Conservation (phyloP, 2,797 vertebrate genomes). For the Pseudomugil gertrudae region DNA sequence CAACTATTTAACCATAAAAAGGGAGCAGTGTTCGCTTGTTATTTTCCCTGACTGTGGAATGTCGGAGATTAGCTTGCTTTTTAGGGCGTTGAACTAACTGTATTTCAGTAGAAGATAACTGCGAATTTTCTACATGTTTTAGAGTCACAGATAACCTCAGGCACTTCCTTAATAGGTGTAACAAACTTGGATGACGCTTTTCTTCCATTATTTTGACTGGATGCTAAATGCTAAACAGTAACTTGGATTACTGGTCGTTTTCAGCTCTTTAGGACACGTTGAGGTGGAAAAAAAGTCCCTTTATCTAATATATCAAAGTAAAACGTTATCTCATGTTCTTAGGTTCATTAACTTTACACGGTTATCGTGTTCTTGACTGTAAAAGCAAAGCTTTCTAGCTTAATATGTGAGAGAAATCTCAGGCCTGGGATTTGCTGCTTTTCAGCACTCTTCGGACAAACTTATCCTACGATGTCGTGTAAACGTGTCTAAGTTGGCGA, state of each 20-base stretch:
- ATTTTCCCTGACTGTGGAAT: constrained; percentile 4
- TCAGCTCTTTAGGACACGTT: neutral
- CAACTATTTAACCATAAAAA: too few relatives aligned
- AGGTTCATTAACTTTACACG: neutral
- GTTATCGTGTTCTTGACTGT: neutral
- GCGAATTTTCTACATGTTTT: neutral
- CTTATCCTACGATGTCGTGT: neutral
- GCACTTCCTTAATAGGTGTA: neutral
- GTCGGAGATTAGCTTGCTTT: constrained; percentile 34
- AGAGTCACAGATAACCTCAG: fast-evolving
- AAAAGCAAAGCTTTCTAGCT: neutral
- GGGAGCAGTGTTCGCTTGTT: neutral
- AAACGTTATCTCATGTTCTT: neutral
- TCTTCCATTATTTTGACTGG: fast-evolving
- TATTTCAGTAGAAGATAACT: neutral
- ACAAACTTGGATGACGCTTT: too few relatives aligned
- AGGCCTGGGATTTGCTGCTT: constrained; percentile 32
- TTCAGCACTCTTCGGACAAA: neutral
- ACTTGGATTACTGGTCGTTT: constrained; percentile 23
- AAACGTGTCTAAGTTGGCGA: neutral
- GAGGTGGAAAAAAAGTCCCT: neutral
- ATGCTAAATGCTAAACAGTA: constrained; percentile 34
- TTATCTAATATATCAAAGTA: neutral
- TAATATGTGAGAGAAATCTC: neutral
- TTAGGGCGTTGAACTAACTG: neutral